Conservation (phyloP, 1,140 invertebrate species). For the Laodelphax striatellus region DNA sequence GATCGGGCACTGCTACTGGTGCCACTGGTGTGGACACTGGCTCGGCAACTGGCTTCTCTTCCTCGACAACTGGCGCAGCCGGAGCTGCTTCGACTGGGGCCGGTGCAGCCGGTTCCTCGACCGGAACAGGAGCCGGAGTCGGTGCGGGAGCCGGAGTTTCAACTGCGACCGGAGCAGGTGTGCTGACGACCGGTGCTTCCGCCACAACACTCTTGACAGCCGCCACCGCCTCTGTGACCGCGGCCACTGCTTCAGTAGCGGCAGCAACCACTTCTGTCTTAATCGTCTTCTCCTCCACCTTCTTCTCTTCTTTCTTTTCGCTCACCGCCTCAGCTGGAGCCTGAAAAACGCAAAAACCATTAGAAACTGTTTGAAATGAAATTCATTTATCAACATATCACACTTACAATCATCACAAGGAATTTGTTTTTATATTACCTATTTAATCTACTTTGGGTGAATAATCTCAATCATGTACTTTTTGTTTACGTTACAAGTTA, state of each 20-base stretch:
- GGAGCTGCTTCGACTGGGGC: background rate
- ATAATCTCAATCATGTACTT: no score
- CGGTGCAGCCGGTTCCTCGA: background rate
- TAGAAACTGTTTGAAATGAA: no score
- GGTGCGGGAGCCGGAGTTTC: no score
- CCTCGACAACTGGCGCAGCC: background rate
- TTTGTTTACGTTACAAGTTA: no score
- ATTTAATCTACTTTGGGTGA: no score
- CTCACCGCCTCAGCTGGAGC: conserved; percentile 6
- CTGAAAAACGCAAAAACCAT: background rate
- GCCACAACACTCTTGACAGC: background rate
- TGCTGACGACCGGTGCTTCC: background rate
- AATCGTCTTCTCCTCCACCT: conserved; percentile 2
- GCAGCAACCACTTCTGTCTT: background rate
- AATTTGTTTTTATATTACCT: no score
- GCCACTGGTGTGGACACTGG: no score
- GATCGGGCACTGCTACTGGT: no score
- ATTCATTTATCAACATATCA: no score
- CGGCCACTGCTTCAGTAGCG: background rate
- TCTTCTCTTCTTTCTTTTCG: conserved; percentile 12
- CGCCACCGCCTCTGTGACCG: background rate
- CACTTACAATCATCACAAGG: no score
- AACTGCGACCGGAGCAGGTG: no score
- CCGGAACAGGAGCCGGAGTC: background rate
- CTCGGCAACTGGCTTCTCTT: no score